These are phyloP conservation scores for Microcebus tavaratra DNA, from an alignment of 2,113 vertebrate genomes.

Conservation along the genomic window DNA sequence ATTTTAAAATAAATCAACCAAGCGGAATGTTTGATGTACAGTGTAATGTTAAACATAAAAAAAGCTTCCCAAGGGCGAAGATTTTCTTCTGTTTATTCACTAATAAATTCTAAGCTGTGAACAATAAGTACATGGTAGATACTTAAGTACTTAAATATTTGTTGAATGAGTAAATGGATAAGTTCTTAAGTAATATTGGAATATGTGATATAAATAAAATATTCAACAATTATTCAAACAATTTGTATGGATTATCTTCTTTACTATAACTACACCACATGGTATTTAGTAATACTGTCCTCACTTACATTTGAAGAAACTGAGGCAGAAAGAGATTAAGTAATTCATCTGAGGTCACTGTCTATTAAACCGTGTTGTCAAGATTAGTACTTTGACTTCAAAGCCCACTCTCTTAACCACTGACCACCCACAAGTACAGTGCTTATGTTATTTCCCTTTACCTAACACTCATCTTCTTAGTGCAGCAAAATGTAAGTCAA, in stretches of 20 bases:
- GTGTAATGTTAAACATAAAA: neutral
- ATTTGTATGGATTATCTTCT: neutral
- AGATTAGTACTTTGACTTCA: neutral
- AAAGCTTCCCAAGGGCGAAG: neutral
- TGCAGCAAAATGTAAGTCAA: neutral
- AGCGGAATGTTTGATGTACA: neutral
- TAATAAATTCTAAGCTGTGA: neutral
- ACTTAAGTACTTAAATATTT: neutral
- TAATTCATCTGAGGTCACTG: neutral
- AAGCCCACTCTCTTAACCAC: neutral
- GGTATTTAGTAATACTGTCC: neutral
- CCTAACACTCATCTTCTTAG: neutral
- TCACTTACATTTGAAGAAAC: neutral
- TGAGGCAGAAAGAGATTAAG: neutral
- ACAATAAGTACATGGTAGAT: neutral
- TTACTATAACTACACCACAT: neutral
- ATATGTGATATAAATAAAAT: neutral
- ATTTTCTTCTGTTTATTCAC: neutral
- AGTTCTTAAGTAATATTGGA: neutral
- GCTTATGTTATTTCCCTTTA: neutral
- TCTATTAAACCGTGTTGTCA: neutral
- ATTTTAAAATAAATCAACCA: neutral
- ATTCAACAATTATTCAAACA: neutral
- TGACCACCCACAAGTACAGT: neutral
- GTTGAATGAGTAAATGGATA: neutral